phyloP scores from a whole-genome alignment of 2,113 vertebrate genomes.

The Natator depressus region DNA sequence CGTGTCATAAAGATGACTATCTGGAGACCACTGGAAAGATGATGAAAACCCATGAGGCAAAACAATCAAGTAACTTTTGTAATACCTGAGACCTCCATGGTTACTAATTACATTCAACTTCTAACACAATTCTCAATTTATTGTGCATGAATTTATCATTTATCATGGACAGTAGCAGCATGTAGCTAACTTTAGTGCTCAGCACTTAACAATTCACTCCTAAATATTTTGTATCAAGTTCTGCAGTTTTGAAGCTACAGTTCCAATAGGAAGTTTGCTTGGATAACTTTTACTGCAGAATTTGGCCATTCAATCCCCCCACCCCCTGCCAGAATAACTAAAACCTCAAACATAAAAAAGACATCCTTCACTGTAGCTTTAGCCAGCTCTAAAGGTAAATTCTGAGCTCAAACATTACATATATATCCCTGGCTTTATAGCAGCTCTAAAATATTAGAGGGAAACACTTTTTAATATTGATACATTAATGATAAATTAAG shows the following conservation, averaged over 20 bases:
- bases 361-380: conserved; percentile 43
- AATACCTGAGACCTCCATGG: not conserved
- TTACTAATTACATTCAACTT: not conserved
- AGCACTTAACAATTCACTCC: conserved; percentile 27
- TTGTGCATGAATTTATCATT: conserved; percentile 6
- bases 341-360: not conserved
- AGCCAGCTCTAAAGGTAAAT: conserved; percentile 52
- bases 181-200: not conserved
- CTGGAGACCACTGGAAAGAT: not conserved
- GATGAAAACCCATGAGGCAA: not conserved
- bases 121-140: conserved; percentile 21
- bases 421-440: conserved; percentile 44
- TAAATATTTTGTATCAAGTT: not conserved
- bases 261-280: not conserved
- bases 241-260: not conserved
- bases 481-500: conserved; percentile 74
- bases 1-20: not conserved
- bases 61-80: not conserved
- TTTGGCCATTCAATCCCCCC: not conserved
- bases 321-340: too few relatives aligned
- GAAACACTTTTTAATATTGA: conserved; percentile 62
- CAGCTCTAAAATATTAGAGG: conserved; percentile 59
- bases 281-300: not conserved
- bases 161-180: not conserved
- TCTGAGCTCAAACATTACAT: conserved; percentile 17